phyloP scores from a whole-genome alignment of 2,888 invertebrate species.

The Caenorhabditis sinica region DNA sequence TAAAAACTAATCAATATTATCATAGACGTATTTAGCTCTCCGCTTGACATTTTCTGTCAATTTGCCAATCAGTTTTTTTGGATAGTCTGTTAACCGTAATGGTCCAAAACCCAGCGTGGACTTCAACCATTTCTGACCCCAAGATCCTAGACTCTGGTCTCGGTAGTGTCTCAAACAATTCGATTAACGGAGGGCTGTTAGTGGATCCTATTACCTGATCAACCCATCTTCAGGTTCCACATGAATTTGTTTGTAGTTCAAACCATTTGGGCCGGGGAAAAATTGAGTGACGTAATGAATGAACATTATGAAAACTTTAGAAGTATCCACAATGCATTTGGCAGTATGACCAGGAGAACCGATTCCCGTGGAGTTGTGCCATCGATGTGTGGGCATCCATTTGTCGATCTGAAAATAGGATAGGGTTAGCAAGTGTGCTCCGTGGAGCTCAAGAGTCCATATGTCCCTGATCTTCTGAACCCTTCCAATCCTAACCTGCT shows the following conservation, averaged over 20 bases:
- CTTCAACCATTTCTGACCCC: constrained; percentile 36
- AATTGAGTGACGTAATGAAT: constrained; percentile 8
- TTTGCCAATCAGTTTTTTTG: background rate
- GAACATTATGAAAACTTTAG: constrained; percentile 20
- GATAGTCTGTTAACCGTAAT: constrained; percentile 26
- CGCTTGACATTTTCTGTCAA: constrained; percentile 42
- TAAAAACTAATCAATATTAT: constrained; percentile 3
- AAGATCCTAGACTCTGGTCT: constrained; percentile 7
- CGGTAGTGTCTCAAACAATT: constrained; percentile 30
- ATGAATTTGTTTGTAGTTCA: background rate
- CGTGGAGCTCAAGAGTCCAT: no score
- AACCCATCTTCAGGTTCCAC: background rate
- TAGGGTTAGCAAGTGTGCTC: no score
- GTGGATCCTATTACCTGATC: constrained; percentile 21
- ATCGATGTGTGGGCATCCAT: constrained; percentile 35
- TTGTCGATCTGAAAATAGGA: constrained; percentile 14
- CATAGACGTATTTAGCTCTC: constrained; percentile 18
- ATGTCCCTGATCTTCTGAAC: no score
- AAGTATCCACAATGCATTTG: constrained; percentile 13
- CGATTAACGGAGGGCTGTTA: background rate
- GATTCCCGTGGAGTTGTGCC: constrained; percentile 38
- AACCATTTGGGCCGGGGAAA: background rate
- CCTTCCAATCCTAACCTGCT: background rate
- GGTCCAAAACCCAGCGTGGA: background rate
- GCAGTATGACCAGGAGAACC: constrained; percentile 20